Base-by-base conservation (phyloP, 2,113 vertebrate genomes). In the Hypocryptadius cinnamomeus region DNA sequence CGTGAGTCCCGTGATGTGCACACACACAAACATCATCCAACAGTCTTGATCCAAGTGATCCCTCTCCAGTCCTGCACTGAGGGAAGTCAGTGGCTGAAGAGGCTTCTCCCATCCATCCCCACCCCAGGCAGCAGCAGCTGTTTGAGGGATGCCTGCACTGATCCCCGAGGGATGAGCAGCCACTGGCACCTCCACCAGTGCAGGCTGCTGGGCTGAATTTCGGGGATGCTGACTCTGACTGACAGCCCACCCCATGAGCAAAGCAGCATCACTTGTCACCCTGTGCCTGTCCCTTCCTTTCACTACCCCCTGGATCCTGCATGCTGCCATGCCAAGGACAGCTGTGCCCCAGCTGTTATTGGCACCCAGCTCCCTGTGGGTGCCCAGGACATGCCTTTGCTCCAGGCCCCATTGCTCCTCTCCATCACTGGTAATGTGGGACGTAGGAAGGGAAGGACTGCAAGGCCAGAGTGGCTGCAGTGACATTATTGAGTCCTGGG, bases 341-440 rank as follows among this genome's bases (percentile, higher is more conserved):
- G 66, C 21, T 1, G 4, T 66, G 35, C 33, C 51, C 8, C 3
- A 70, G 70, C 37, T 1, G 8, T 30, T 23, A 2, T 8, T 61
- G 37, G 42, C 50, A 74, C 25, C 51, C 68, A 37, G 6, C 12
- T 21, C 45, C 15, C 71, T 3, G 0, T 0, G 25, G 4, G 8
- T 0, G 0, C 50, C 53, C 51, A 33, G 48, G 39, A 50, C 0
- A 0, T 25, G 50, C 48, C 57, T 8, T 3, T 5, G 20, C 28
- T 48, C 79, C 87, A 10, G 40, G 48, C 25, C 33, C 45, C n/a
- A 4, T 1, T 2, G 2, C 73, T 59, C 30, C 44, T 54, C 57
- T 63, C 65, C 42, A 18, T 30, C 56, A 54, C 15, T 2, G 50
- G 8, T 12, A 5, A 7, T 3, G 11, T 8, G 25, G 81, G 61